A percentile compares a stretch with the other conserved stretches of the same genome.
These are phyloP conservation scores for Hylaeus volcanicus DNA, from an alignment of 1,140 invertebrate species.

Conservation along the genomic window DNA sequence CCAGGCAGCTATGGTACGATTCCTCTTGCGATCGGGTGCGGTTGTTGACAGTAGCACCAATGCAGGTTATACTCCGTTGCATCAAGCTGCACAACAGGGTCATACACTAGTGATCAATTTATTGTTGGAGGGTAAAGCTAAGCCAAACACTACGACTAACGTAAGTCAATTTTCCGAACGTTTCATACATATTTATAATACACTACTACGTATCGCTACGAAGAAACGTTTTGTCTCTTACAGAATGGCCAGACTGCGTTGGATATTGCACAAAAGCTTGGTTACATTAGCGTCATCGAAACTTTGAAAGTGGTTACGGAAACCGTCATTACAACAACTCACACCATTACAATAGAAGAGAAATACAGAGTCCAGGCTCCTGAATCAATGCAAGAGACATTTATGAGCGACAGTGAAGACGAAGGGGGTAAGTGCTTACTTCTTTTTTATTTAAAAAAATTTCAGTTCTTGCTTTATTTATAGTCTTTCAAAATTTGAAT, in stretches of 20 bases:
- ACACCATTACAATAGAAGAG: slow-evolving; percentile 88
- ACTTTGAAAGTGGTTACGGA: slow-evolving; percentile 98
- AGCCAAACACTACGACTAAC: slow-evolving; percentile 95
- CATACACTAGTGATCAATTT: slow-evolving; percentile 97
- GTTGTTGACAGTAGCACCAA: slow-evolving; percentile 86
- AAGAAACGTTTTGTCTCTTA: slow-evolving; percentile 55
- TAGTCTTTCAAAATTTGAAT: background rate
- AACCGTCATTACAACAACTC: slow-evolving; percentile 89
- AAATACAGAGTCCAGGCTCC: slow-evolving; percentile 98
- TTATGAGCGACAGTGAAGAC: slow-evolving; percentile 99
- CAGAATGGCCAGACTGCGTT: slow-evolving; percentile 98
- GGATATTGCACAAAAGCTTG: slow-evolving; percentile 96
- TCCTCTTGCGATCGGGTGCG: slow-evolving; percentile 92
- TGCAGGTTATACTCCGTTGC: slow-evolving; percentile 97
- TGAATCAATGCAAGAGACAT: slow-evolving; percentile 99
- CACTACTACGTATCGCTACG: background rate
- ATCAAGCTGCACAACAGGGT: slow-evolving; percentile 99
- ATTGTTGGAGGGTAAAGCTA: slow-evolving; percentile 95
- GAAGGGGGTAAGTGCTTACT: slow-evolving; percentile 91
- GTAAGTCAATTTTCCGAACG: slow-evolving; percentile 83
- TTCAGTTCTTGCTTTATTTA: background rate
- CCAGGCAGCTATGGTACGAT: slow-evolving; percentile 96
- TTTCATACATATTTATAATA: background rate
- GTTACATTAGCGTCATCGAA: slow-evolving; percentile 99
- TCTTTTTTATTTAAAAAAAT: background rate